Evolutionary conservation across 2,888 invertebrate species (phyloP), one percentile per base, ranked within the genome.

Genomic region (Drosophila robusta): DNA sequence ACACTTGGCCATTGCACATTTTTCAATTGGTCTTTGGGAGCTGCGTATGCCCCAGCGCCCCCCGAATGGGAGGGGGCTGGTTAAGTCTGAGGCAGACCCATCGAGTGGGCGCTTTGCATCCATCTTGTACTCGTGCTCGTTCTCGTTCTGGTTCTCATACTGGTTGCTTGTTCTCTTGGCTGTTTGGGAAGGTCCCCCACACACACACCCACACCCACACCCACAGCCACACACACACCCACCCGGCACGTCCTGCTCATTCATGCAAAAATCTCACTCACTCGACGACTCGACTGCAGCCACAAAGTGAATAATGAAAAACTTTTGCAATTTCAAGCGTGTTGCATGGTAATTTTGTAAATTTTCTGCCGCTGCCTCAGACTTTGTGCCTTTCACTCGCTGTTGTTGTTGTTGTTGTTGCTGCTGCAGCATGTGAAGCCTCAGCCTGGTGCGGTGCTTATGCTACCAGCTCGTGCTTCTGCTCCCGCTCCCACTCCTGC

Each of bases 291-390:
- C 85, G 78, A 80, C 79, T 80, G 80, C 87, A 88, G 78, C 89
- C 89, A 84, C 89, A 89, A 89, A 89, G 90, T 89, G 89, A 90
- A 89, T 87, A 89, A 89, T 88, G 89, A 84, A 89, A 90, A 89
- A 89, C 83, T 89, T 89, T 89, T 89, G 84, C 89, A 89, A 89
- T 90, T 89, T 90, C 79, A 89, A 89, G 89, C 77, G 89, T 85
- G 85, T 85, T 85, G 85, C 87, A 85, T 89, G 85, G 85, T 89
- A 85, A 85, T 85, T 85, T 89, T 85, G 85, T 85, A 85, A 85
- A 85, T 85, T 85, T 87, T 78, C 76, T 70, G 72, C 63, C 65
- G 57, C 47, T 73, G 70, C 73, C 65, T 69, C 64, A 64, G 78
- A 64, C 67, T 72, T 73, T 60, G 47, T 61, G 61, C 60, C 55